Conservation (phyloP, 2,888 invertebrate genomes). For the Antitype chi region DNA sequence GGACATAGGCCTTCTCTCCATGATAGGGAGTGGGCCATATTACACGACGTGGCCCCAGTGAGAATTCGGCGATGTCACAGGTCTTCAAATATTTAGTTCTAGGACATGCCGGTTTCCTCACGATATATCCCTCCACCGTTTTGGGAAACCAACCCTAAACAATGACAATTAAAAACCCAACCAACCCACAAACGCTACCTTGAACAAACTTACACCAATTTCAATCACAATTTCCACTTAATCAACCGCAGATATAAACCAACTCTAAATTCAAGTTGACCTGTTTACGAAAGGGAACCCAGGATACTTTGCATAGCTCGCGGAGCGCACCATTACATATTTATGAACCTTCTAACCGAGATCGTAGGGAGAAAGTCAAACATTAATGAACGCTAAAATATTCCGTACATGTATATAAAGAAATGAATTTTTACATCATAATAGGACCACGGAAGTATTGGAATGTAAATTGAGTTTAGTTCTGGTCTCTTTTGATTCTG, state of each 20-base stretch:
- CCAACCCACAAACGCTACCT: neutral
- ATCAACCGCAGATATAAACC: constrained; percentile 75
- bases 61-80: too few species aligned
- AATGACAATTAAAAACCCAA: neutral
- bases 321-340: constrained; percentile 86
- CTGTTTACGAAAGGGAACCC: constrained; percentile 80
- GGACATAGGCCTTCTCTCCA: too few species aligned
- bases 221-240: constrained; percentile 65
- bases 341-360: constrained; percentile 87
- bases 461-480: constrained; percentile 81
- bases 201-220: constrained; percentile 30
- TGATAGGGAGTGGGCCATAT: too few species aligned
- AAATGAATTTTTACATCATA: constrained; percentile 87
- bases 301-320: constrained; percentile 82
- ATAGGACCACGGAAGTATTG: constrained; percentile 74
- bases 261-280: constrained; percentile 83
- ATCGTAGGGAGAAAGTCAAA: constrained; percentile 88
- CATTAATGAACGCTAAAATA: constrained; percentile 89
- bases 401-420: constrained; percentile 88
- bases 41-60: too few species aligned
- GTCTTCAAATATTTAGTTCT: too few species aligned
- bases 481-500: constrained; percentile 48
- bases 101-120: too few species aligned
- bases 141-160: too few species aligned
- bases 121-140: too few species aligned